A percentile compares a stretch with the other conserved stretches of the same genome.
These are phyloP conservation scores for Brachypalpus laphriformis DNA, from an alignment of 2,888 invertebrate species.

Conservation along the genomic window DNA sequence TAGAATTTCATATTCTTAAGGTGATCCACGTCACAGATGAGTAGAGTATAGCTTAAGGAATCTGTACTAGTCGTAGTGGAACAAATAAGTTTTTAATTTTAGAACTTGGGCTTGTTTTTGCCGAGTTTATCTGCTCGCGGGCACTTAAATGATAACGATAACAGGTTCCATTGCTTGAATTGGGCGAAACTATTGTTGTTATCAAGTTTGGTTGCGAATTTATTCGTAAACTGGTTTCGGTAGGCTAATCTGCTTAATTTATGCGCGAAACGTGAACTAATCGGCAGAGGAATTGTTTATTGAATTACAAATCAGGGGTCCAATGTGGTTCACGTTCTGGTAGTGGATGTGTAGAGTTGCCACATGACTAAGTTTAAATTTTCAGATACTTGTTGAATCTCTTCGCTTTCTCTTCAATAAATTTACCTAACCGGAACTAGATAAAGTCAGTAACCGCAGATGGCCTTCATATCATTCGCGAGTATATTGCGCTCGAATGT, in stretches of 20 bases:
- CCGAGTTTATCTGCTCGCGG: background rate
- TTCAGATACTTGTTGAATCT: background rate
- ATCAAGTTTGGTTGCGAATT: background rate
- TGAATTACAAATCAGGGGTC: conserved; percentile 1
- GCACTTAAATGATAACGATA: background rate
- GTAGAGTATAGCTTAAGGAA: background rate
- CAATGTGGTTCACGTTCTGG: background rate
- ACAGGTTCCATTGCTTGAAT: background rate
- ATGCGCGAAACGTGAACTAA: background rate
- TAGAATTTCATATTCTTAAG: conserved; percentile 32
- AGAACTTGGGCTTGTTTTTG: background rate
- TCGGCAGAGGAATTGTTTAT: background rate
- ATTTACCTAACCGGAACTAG: background rate
- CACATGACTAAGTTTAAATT: background rate
- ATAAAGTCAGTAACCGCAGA: background rate
- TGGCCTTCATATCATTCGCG: no score
- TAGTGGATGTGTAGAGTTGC: background rate
- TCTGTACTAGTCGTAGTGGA: background rate
- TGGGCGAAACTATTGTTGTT: background rate
- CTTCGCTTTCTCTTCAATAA: background rate
- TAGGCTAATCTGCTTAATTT: background rate
- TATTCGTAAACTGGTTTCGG: background rate
- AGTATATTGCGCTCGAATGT: no score
- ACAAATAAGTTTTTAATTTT: background rate
- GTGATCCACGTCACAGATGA: conserved; percentile 19